Evolutionary conservation across 2,113 vertebrate species (phyloP), one percentile per base, ranked within the genome.

Genomic region (Callaeas wilsoni): DNA sequence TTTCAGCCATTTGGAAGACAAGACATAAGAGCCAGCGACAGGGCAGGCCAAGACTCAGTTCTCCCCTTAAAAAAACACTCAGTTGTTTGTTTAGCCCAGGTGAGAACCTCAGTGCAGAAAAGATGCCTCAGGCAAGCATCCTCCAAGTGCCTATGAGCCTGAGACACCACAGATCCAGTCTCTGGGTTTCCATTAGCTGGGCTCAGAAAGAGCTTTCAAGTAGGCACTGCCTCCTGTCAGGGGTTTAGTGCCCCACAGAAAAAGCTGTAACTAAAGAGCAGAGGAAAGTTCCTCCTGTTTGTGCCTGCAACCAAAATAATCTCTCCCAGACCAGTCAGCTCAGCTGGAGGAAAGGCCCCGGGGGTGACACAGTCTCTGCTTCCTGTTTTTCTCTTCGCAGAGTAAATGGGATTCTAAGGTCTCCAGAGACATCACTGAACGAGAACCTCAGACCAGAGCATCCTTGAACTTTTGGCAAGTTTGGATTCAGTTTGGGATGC

Each of bases 381-480:
- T 96, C 93, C 93, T 96, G 84, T 94, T 97, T 97, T 96, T 91
- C 84, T 87, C 74, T 93, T 82, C 0, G 0, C 39, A 68, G 35
- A 20, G 71, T 60, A 76, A 91, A 95, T 1, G 20, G 39, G 27
- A 87, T 95, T 87, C 75, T 83, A 13, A 63, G 37, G 57, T 80
- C 79, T 86, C 87, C 39, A 70, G 75, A 85, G 90, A 80, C 1
- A 1, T 26, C 35, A 35, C 73, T 94, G 95, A 87, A 69, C 8
- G 23, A 85, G 88, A 95, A 60, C 64, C 76, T 90, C 86, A 77
- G 80, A 84, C 49, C 59, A 78, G 76, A 70, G 50, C 77, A 96
- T 87, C 91, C 89, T 83, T 95, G 95, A 96, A 95, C 86, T 86
- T 77, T 42, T 64, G 81, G 37, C 75, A 77, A 96, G 50, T 83